Base-by-base conservation (phyloP, 2,113 vertebrate species). In the Nansenia antarctica region DNA sequence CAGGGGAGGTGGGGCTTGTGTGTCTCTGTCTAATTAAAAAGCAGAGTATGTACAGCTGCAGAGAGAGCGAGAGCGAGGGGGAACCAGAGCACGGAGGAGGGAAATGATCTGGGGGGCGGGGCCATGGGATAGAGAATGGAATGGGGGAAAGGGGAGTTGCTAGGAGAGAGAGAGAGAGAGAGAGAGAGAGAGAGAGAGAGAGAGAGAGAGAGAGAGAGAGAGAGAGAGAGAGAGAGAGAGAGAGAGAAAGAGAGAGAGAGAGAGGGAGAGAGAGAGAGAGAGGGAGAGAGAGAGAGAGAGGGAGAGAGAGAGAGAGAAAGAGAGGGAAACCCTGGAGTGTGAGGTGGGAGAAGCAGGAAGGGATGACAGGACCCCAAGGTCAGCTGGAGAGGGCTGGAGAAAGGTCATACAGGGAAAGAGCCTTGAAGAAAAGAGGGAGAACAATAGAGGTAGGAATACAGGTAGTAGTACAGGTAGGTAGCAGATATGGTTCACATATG, bases 1-100 rank as follows among this genome's bases (percentile, higher is more conserved):
- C 67, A 77, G 53, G 61, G 76, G 62, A 79, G 89, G 86, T 69
- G 88, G 88, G 82, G 88, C 78, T 60, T 75, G 70, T 54, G 86
- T 81, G 81, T 82, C 64, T 70, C 66, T 73, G 78, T 89, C 90
- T 91, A 91, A 92, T 92, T 91, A 92, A 92, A 92, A 89, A 90
- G 87, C 85, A 89, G 87, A 90, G 86, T 89, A 89, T 85, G 87
- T 87, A 84, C 83, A 86, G 88, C 83, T 87, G 89, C 85, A 87
- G 85, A 83, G 82, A 85, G 83, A 62, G 62, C 69, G 73, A 69
- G 81, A 72, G 81, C 81, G 72, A 75, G 31, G 49, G 69, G 15
- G 15, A 66, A 76, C 62, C 70, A 53, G 49, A 54, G 30, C 26
- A 35, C 7, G 47, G 30, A 22, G 62, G 72, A 72, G 76, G 31